phyloP scores from a whole-genome alignment of 2,797 vertebrate genomes.

The Decapterus maruadsi region DNA sequence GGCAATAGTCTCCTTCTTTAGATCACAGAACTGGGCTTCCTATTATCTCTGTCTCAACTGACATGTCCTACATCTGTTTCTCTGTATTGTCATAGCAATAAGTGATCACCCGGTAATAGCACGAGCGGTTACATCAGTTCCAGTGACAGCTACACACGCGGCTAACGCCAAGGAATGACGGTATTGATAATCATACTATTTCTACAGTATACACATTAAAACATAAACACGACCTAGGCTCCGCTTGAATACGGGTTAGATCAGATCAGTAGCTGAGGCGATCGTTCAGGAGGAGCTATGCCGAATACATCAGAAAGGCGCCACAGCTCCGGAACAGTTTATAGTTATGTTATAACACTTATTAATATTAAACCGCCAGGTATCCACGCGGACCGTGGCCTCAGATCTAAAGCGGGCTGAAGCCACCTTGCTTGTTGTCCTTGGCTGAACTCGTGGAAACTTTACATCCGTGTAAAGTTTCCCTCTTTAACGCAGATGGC shows the following conservation, averaged over 20 bases:
- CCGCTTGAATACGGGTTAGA: too few species aligned
- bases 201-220: neutral
- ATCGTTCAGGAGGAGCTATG: neutral
- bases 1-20: constrained; percentile 1
- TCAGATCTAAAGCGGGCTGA: neutral
- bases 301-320: neutral
- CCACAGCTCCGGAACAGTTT: accelerated
- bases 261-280: neutral
- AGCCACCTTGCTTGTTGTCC: constrained; percentile 52
- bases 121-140: constrained; percentile 3
- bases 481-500: neutral
- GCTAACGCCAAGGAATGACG: neutral
- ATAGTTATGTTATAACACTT: accelerated
- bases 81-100: constrained; percentile 12
- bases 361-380: neutral
- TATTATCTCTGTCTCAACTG: constrained; percentile 44
- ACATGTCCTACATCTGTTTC: constrained; percentile 40
- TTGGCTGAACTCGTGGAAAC: constrained; percentile 66
- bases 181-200: neutral
- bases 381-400: neutral
- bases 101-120: constrained; percentile 33
- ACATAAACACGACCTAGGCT: too few species aligned
- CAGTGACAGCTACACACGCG: neutral
- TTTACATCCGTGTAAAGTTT: constrained; percentile 41
- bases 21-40: constrained; percentile 21